Conservation (phyloP, 2,113 vertebrate genomes). For the Sciurus niger region DNA sequence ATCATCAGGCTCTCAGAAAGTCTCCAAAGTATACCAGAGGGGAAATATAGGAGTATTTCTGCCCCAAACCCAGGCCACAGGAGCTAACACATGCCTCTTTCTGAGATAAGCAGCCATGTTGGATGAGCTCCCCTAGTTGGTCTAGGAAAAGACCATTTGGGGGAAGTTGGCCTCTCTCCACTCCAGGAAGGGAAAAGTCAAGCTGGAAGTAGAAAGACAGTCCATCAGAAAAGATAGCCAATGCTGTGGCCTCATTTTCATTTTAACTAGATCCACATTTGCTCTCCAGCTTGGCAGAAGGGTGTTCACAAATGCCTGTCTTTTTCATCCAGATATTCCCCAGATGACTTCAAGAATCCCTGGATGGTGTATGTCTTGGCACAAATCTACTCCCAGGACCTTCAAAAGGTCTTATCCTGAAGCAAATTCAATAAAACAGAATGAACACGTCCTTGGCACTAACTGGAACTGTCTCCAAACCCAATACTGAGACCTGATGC, state of each 20-base stretch:
- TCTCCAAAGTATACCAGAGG: not conserved
- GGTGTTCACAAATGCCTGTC: conserved; percentile 29
- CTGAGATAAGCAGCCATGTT: not conserved
- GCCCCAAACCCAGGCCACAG: not conserved
- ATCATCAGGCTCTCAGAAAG: not conserved
- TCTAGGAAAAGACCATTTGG: not conserved
- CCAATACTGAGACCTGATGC: not conserved
- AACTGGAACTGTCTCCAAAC: conserved; percentile 30
- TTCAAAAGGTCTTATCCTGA: conserved; percentile 41
- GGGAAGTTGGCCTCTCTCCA: not conserved
- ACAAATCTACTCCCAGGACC: not conserved
- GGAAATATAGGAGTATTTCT: not conserved
- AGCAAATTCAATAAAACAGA: conserved; percentile 55
- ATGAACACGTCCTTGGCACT: not conserved
- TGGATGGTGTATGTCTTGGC: not conserved
- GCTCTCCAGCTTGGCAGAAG: conserved; percentile 40
- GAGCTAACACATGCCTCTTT: not conserved
- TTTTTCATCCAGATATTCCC: conserved; percentile 26
- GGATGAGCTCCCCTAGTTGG: not conserved
- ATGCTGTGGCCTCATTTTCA: not conserved
- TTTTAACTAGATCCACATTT: conserved; percentile 47
- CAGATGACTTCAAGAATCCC: conserved; percentile 48
- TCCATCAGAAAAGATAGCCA: not conserved
- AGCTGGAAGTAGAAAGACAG: not conserved
- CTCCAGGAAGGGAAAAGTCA: not conserved